A percentile compares a stretch with the other conserved stretches of the same genome.
phyloP scores from a whole-genome alignment of 1,140 invertebrate genomes.

The Leptinotarsa undecemlineata region DNA sequence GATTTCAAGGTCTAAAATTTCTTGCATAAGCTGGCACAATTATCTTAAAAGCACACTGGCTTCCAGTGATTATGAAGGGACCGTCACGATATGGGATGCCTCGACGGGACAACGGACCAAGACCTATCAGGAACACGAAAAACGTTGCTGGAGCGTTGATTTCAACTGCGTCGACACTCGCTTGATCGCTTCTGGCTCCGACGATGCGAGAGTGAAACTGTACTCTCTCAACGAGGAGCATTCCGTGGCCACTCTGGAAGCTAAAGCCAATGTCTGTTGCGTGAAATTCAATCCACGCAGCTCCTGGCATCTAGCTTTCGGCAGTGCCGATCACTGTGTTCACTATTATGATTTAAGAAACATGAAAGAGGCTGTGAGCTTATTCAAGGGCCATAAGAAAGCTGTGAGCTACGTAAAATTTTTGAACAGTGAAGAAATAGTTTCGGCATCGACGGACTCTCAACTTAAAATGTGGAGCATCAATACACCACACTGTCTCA shows the following conservation, averaged over 20 bases:
- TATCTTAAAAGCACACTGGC: constrained; percentile 87
- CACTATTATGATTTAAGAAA: constrained; percentile 95
- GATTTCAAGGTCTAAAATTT: constrained; percentile 93
- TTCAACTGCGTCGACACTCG: constrained; percentile 92
- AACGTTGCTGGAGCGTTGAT: constrained; percentile 95
- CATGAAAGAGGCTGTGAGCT: constrained; percentile 77
- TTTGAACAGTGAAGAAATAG: constrained; percentile 84
- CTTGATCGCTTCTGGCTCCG: constrained; percentile 90
- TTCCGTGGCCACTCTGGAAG: constrained; percentile 85
- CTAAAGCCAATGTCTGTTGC: constrained; percentile 94
- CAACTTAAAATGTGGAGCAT: constrained; percentile 94
- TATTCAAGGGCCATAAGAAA: constrained; percentile 92
- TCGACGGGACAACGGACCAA: constrained; percentile 75
- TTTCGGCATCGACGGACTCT: constrained; percentile 94
- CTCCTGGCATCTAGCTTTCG: constrained; percentile 87
- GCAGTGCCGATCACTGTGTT: constrained; percentile 95
- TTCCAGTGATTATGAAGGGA: constrained; percentile 95
- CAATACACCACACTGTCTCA: constrained; percentile 74
- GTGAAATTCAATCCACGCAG: constrained; percentile 94
- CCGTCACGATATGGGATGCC: constrained; percentile 92
- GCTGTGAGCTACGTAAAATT: constrained; percentile 97
- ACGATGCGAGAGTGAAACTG: constrained; percentile 92
- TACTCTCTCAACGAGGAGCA: constrained; percentile 89
- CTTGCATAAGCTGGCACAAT: constrained; percentile 92
- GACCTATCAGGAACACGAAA: constrained; percentile 89